Conservation (phyloP, 2,113 vertebrate species). For the Numenius arquata region DNA sequence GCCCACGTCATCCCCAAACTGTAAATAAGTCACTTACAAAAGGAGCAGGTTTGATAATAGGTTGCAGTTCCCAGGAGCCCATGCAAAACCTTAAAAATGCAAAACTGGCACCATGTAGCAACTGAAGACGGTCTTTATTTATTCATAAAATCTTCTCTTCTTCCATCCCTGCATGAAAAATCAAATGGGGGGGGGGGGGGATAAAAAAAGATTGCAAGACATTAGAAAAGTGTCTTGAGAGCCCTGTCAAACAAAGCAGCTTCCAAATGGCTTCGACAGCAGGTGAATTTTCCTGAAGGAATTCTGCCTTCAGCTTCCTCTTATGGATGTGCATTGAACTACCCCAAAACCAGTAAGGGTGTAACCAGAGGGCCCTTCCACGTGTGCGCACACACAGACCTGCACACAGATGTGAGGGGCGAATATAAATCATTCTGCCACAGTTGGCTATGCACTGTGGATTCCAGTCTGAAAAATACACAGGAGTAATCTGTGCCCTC, state of each 20-base stretch:
- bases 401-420: too few relatives aligned
- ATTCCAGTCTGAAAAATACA: not conserved
- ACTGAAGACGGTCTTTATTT: not conserved
- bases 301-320: not conserved
- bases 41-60: not conserved
- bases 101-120: not conserved
- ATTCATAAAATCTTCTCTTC: not conserved
- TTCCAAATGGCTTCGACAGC: not conserved
- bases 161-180: not conserved
- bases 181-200: too few relatives aligned
- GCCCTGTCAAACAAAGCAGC: not conserved
- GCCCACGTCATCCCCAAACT: not conserved
- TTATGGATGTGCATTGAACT: not conserved
- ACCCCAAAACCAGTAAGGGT: not conserved
- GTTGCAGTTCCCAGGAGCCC: not conserved
- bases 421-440: not conserved
- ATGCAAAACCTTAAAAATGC: not conserved
- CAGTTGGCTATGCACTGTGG: not conserved
- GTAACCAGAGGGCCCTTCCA: not conserved
- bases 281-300: not conserved
- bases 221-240: not conserved
- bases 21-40: not conserved
- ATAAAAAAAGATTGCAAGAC: not conserved
- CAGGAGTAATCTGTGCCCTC: not conserved
- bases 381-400: rapidly evolving